Percentiles rank a stretch among this genome's conserved stretches.
Evolutionary conservation across 2,888 invertebrate species (phyloP).

Genomic region (Drosophila lacicola): DNA sequence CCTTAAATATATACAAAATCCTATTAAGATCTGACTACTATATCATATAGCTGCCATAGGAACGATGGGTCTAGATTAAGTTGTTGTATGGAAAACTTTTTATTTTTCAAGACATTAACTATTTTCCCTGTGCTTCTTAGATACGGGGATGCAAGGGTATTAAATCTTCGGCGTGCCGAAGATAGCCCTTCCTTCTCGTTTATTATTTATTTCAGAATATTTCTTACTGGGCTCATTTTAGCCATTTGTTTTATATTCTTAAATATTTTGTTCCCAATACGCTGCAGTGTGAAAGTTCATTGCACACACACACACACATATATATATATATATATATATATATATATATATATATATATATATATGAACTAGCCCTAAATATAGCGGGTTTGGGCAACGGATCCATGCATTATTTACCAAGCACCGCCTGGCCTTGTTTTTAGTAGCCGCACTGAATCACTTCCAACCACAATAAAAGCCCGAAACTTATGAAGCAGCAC

Average conservation of each 20-base stretch:
- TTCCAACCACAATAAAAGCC: conserved; percentile 23
- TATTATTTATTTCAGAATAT: neutral
- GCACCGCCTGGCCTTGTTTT: conserved; percentile 48
- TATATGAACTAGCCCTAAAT: conserved; percentile 28
- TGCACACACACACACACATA: conserved; percentile 36
- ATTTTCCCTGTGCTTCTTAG: too few relatives aligned
- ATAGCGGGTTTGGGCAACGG: conserved; percentile 8
- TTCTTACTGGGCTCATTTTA: neutral
- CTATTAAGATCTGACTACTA: too few relatives aligned
- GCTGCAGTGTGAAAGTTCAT: conserved; percentile 57
- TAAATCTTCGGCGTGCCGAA: too few relatives aligned
- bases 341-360: neutral
- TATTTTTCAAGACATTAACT: too few relatives aligned
- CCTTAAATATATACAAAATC: too few relatives aligned
- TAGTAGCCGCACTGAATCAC: conserved; percentile 53
- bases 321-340: neutral
- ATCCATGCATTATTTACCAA: conserved; percentile 48
- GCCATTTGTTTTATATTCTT: conserved; percentile 5
- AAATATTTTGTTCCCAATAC: conserved; percentile 49
- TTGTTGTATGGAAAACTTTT: too few relatives aligned
- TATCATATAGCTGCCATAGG: too few relatives aligned
- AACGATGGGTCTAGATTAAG: too few relatives aligned
- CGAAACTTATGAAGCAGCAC: conserved; percentile 40
- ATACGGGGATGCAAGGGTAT: too few relatives aligned
- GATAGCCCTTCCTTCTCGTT: too few relatives aligned